Percentiles rank a stretch among this genome's conserved stretches.
These are phyloP conservation scores for Chascanopsetta lugubris DNA, from an alignment of 2,113 vertebrate genomes.

Conservation along the genomic window DNA sequence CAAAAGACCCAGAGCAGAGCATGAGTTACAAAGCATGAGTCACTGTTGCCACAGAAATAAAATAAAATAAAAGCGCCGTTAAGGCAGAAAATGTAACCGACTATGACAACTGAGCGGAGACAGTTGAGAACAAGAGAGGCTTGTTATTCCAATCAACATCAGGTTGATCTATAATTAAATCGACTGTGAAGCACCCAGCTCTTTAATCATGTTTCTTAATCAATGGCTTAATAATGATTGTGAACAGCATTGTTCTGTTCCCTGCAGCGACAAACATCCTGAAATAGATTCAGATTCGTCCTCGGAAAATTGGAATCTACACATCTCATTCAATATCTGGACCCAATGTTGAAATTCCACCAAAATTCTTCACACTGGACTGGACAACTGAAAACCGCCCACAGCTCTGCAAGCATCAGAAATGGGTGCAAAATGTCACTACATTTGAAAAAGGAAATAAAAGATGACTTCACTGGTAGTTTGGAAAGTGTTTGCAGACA, in stretches of 20 bases:
- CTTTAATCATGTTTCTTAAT: conserved; percentile 25
- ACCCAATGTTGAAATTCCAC: too few relatives aligned
- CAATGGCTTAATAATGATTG: conserved; percentile 14
- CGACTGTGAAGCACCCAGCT: conserved; percentile 15
- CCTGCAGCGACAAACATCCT: too few relatives aligned
- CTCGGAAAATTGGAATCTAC: too few relatives aligned
- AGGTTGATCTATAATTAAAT: conserved; percentile 20
- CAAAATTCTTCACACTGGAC: background rate
- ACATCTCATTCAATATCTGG: too few relatives aligned
- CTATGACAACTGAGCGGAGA: background rate
- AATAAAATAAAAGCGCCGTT: too few relatives aligned
- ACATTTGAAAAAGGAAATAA: too few relatives aligned
- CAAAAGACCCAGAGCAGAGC: conserved; percentile 16
- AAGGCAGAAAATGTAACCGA: background rate
- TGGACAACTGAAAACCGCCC: too few relatives aligned
- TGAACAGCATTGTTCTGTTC: background rate
- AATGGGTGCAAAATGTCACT: too few relatives aligned
- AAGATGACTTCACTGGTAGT: too few relatives aligned
- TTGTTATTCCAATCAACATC: conserved; percentile 13
- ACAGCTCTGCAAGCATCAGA: too few relatives aligned
- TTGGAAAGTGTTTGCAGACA: background rate
- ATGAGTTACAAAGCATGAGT: conserved; percentile 11
- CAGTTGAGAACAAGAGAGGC: background rate
- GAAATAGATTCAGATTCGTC: too few relatives aligned
- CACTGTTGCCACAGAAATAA: too few relatives aligned